Percentiles rank a stretch among this genome's conserved stretches.
Conservation (phyloP, 2,113 vertebrate species). For the Sebastes schlegelii region DNA sequence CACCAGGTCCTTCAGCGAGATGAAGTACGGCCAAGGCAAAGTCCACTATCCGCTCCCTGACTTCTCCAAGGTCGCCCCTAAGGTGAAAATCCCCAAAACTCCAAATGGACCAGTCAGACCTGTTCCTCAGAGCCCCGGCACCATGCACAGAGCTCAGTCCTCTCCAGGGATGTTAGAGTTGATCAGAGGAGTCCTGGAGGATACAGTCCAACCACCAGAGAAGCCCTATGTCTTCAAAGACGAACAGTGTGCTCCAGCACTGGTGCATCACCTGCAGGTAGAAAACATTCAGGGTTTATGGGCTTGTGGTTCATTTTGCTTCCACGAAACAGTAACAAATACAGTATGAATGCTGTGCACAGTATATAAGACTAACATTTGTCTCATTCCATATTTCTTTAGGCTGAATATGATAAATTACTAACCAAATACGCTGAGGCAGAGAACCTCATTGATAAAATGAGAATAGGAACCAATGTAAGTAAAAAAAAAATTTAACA, state of each 20-base stretch:
- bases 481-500: conserved; percentile 50
- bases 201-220: conserved; percentile 69
- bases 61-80: conserved; percentile 83
- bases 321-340: neutral
- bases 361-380: neutral
- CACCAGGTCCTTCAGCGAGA: conserved; percentile 70
- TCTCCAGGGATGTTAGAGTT: conserved; percentile 79
- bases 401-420: conserved; percentile 84
- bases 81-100: conserved; percentile 84
- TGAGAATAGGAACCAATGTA: conserved; percentile 77
- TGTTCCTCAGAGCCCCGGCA: conserved; percentile 54
- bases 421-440: conserved; percentile 78
- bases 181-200: conserved; percentile 83
- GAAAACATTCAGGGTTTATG: neutral
- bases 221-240: conserved; percentile 67
- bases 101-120: conserved; percentile 47
- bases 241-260: conserved; percentile 60
- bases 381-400: conserved; percentile 26
- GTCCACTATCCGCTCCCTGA: conserved; percentile 82
- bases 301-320: neutral
- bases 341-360: neutral
- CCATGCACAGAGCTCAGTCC: conserved; percentile 73
- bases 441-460: conserved; percentile 78
- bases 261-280: conserved; percentile 84
- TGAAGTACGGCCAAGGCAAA: conserved; percentile 83